Evolutionary conservation across 1,140 invertebrate species (phyloP), one percentile per base, ranked within the genome.

Genomic region (Parasteatoda tepidariorum): DNA sequence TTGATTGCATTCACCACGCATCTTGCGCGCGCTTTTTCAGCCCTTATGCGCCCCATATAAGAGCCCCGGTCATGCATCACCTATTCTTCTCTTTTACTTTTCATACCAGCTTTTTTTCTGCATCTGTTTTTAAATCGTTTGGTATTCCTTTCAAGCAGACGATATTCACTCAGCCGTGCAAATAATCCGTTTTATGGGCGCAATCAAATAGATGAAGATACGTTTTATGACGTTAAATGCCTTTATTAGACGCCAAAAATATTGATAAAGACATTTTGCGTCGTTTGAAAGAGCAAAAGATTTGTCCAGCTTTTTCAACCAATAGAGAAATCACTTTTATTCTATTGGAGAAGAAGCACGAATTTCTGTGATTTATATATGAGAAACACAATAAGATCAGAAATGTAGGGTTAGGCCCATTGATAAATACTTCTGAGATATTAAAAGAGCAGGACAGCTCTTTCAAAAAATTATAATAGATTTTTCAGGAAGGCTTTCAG

Each of bases 1-100:
- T 76, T 76, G 74, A 76, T 76, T 57, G 61, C 24, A 4, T 22
- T 24, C 34, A 28, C n/a, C 31, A 71, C 68, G 68, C 33, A 54
- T 13, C 34, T 38, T 76, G 59, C 61, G 74, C 34, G 34, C 74
- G 38, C 59, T 24, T 18, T 9, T 9, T 11, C 7, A 68, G n/a
- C 13, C 2, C 26, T 24, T 38, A 22, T 38, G 41, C 48, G 24
- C 68, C 48, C 66, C 31, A 31, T 33, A 18, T 9, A 24, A 1
- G 30, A 4, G n/a, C 30, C 30, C 15, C 33, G 28, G 7, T 26
- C 22, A 28, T 61, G 24, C 57, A 26, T 61, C 28, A 26, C 22
- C 13, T 26, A 0, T 34, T 33, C 28, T 11, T 3, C 41, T 13
- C 38, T 48, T 48, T 48, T 9, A 4, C 1, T 48, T 48, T 48